Evolutionary conservation across 53 echinoderm and acorn worm species (phyloP), one percentile per base, ranked within the genome.

Genomic region (Actinopyga echinites): DNA sequence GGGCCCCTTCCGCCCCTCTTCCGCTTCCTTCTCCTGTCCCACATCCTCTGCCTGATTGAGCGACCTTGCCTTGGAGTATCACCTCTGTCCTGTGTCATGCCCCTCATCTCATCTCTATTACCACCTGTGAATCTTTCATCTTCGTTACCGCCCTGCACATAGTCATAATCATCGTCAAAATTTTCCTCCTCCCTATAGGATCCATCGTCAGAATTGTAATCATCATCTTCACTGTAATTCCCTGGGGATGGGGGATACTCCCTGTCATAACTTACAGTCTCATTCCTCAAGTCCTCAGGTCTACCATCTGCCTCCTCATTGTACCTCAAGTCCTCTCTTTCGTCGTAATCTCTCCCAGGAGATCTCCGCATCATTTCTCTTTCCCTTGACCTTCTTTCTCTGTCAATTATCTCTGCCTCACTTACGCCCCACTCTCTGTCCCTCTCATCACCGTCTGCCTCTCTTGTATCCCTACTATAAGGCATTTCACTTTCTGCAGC

Each of bases 1-100:
- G n/a, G 30, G 30, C 66, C 66, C 31, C 66, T 68, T 5, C 68
- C 68, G 15, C 68, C 68, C 12, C 33, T 68, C 37, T 68, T 68
- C 38, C 68, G 20, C 68, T 35, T 32, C 35, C 34, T 36, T 33
- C 35, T 68, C 68, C 68, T 33, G 20, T 38, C 68, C 37, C 68
- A n/a, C 21, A 19, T 8, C 21, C 68, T 30, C 5, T 38, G 31
- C 1, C 30, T 15, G 15, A 13, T 17, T 37, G 38, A 3, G 17
- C n/a, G 32, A 36, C 68, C 68, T 38, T 68, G 68, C 35, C 68
- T 68, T 9, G n/a, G 35, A 3, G 11, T 21, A 19, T 2, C 32
- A 20, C 6, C 37, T 37, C 68, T 68, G n/a, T 13, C 32, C 21
- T 13, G 7, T 2, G 15, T 2, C 15, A 49, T 6, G 13, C 17